These are phyloP conservation scores for Sarcophaga variegata DNA, from an alignment of 2,888 invertebrate genomes.

Conservation along the genomic window DNA sequence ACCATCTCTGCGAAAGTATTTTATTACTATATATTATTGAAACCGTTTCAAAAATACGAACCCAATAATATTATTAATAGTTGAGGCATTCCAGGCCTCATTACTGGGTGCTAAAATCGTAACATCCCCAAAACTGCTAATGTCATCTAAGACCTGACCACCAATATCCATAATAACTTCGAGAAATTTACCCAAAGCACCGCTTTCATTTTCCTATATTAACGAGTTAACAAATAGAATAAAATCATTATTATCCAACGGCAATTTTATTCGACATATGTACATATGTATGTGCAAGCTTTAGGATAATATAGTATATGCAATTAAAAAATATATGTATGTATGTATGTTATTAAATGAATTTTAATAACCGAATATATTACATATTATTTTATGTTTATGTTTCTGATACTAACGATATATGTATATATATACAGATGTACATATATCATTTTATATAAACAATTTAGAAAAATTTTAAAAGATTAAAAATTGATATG, in stretches of 20 bases:
- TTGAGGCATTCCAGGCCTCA: constrained; percentile 90
- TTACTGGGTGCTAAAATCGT: constrained; percentile 96
- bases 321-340: neutral
- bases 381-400: neutral
- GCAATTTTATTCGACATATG: neutral
- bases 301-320: neutral
- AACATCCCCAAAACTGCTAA: constrained; percentile 87
- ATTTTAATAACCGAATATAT: neutral
- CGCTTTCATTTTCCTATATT: constrained; percentile 83
- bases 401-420: too few species aligned
- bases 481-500: too few species aligned
- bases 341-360: neutral
- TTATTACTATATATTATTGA: constrained; percentile 24
- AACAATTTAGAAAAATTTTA: too few species aligned
- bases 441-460: too few species aligned
- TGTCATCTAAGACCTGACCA: constrained; percentile 87
- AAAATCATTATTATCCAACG: neutral
- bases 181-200: constrained; percentile 91
- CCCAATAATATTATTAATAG: constrained; percentile 87
- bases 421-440: too few species aligned
- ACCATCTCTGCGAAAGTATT: constrained; percentile 83
- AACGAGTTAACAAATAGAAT: neutral
- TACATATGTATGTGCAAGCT: neutral
- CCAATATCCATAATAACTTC: constrained; percentile 90
- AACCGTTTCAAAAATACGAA: constrained; percentile 72